Evolutionary conservation across 2,888 invertebrate genomes (phyloP), one percentile per base, ranked within the genome.

Genomic region (Aphodius granarius): DNA sequence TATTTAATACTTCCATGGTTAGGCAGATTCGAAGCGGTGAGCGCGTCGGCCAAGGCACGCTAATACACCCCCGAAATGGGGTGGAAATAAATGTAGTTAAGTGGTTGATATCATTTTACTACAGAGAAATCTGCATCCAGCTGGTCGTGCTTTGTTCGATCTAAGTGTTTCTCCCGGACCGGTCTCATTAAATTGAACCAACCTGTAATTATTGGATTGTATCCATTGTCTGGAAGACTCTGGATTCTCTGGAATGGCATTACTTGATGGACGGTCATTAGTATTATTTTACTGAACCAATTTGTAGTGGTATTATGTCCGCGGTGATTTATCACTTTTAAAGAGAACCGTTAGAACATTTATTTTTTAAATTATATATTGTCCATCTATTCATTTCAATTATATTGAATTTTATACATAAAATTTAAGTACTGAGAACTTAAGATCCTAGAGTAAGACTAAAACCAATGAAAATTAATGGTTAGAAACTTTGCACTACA

Each of bases 51-150:
- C n/a, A n/a, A n/a, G n/a, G n/a, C n/a, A 68, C 20, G 68, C 68
- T 68, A 68, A 68, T 68, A 22, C 21, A 68, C 20, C 22, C 19
- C 9, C 3, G 21, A 82, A 83, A 83, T 82, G 82, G 82, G 82
- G 82, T 22, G 20, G 82, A 83, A 83, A 85, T 85, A 84, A 85
- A 85, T 84, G 84, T 85, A 83, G 84, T 85, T 85, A 85, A 86
- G 86, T 85, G 86, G 84, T 82, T 84, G 84, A 85, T 86, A 86
- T 86, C 85, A 85, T 85, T 86, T 86, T 85, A 85, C 86, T 83
- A 82, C 82, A 82, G 21, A n/a, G 83, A 83, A 84, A 85, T 85
- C 82, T 84, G 83, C 83, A 85, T 83, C 83, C 68, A 68, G 68
- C 68, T 68, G 68, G 22, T 80, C 81, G 79, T 79, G 80, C 78